These are phyloP conservation scores for Sebastes trivittatus DNA, from an alignment of 2,797 vertebrate species.

Conservation along the genomic window DNA sequence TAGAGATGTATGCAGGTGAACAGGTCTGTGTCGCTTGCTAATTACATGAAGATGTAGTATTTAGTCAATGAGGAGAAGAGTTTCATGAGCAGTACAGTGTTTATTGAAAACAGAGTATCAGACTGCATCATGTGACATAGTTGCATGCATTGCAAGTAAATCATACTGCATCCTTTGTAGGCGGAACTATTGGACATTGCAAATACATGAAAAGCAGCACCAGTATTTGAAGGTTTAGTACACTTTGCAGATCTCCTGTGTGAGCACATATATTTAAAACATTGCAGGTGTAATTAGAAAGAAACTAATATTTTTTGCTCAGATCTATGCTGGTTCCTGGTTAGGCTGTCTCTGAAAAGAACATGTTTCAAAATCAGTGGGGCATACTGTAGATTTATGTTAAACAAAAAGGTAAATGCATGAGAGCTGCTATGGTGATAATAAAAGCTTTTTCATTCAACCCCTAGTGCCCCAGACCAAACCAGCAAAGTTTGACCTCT, in stretches of 20 bases:
- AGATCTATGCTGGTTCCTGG: not conserved
- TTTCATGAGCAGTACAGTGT: not conserved
- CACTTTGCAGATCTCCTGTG: not conserved
- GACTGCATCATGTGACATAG: not conserved
- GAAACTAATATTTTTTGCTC: not conserved
- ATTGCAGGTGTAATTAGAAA: not conserved
- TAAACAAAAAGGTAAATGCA: not conserved
- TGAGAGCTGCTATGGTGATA: not conserved
- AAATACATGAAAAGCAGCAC: conserved; percentile 22
- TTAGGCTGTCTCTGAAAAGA: not conserved
- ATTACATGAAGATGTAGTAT: not conserved
- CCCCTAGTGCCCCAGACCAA: not conserved
- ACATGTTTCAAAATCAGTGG: not conserved
- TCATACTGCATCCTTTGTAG: not conserved
- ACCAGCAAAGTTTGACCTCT: not conserved
- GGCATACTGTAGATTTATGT: too few species aligned
- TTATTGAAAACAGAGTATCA: conserved; percentile 38
- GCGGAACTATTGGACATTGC: not conserved
- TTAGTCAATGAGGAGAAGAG: not conserved
- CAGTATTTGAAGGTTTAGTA: not conserved
- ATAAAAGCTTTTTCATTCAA: not conserved
- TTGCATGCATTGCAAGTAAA: not conserved
- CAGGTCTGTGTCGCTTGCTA: not conserved
- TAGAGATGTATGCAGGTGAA: not conserved
- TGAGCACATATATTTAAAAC: not conserved